Percentiles rank a stretch among this genome's conserved stretches.
These are phyloP conservation scores for Donacobius atricapilla DNA, from an alignment of 2,113 vertebrate genomes.

Conservation along the genomic window DNA sequence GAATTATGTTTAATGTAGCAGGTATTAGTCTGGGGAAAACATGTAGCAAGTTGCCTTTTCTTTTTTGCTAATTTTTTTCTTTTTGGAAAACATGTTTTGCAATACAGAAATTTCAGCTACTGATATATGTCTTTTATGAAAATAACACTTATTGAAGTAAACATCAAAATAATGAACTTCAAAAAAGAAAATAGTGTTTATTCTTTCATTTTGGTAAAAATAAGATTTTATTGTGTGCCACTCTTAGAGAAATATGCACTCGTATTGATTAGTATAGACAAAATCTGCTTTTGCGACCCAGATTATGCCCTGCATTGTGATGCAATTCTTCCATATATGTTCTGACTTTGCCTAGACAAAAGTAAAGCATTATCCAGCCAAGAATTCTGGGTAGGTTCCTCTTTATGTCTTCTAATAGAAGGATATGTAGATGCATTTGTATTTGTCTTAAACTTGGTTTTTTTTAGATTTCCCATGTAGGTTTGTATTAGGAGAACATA, in stretches of 20 bases:
- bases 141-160: not conserved
- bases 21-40: not conserved
- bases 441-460: not conserved
- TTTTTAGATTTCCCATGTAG: not conserved
- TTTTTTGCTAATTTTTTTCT: not conserved
- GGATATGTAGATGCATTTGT: not conserved
- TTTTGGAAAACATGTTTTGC: not conserved
- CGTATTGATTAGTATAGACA: not conserved
- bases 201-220: not conserved
- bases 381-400: not conserved
- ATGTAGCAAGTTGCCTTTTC: not conserved
- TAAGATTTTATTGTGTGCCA: not conserved
- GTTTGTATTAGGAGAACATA: not conserved
- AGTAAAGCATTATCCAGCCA: not conserved
- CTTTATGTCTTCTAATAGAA: not conserved
- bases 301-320: no score
- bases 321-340: not conserved
- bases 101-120: not conserved
- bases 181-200: not conserved
- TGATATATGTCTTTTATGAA: not conserved
- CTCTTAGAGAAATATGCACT: not conserved
- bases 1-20: not conserved
- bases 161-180: not conserved
- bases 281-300: not conserved
- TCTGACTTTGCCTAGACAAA: not conserved